Conservation (phyloP, 2,888 invertebrate genomes). For the Fissipunctia ypsillon region DNA sequence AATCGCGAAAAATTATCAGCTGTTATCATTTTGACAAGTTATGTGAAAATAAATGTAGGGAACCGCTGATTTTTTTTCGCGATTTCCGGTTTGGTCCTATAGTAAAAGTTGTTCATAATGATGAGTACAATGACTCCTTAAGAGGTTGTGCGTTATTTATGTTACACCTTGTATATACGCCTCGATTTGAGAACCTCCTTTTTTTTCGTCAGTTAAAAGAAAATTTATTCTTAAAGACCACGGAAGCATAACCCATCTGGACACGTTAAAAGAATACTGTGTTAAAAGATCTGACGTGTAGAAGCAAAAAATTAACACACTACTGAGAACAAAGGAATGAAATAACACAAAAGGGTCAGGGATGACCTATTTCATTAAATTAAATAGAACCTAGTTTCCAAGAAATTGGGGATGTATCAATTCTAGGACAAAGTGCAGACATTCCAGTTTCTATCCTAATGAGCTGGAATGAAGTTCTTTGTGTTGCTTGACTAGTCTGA, state of each 20-base stretch:
- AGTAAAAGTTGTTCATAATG: no score
- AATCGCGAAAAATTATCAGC: no score
- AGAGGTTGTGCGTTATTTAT: no score
- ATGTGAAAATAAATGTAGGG: no score
- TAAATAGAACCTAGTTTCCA: constrained; percentile 35
- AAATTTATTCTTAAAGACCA: constrained; percentile 6
- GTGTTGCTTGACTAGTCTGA: neutral
- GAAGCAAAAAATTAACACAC: constrained; percentile 21
- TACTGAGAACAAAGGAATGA: constrained; percentile 36
- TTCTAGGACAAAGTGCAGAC: neutral
- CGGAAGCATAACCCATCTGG: constrained; percentile 8
- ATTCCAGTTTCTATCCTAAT: neutral
- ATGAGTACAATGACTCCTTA: no score
- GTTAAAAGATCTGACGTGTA: constrained; percentile 2
- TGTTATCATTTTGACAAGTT: no score
- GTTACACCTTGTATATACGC: no score
- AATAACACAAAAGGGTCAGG: constrained; percentile 34
- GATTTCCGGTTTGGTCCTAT: no score
- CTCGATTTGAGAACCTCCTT: no score
- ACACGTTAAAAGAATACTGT: neutral
- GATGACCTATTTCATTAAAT: constrained; percentile 29
- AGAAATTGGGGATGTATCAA: constrained; percentile 1
- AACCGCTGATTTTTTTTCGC: no score
- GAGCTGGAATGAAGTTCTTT: neutral
- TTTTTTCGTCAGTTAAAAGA: no score